Percentiles rank a stretch among this genome's conserved stretches.
Evolutionary conservation across 2,113 vertebrate genomes (phyloP).

Genomic region (Fulmarus glacialis): DNA sequence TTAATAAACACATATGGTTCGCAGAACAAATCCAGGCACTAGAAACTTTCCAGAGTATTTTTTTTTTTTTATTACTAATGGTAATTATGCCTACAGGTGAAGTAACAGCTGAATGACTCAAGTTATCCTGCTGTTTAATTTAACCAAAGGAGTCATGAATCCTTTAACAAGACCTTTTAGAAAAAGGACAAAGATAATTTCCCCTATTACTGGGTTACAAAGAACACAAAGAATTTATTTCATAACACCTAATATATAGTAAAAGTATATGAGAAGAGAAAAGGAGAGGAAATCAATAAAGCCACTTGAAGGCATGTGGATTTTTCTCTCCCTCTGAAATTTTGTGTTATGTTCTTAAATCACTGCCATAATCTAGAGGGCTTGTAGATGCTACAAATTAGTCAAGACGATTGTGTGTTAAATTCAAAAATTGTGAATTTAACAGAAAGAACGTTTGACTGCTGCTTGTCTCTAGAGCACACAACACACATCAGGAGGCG

Average conservation of each 20-base stretch:
- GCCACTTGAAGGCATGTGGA: neutral
- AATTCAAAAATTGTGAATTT: neutral
- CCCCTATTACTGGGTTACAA: neutral
- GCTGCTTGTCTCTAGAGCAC: neutral
- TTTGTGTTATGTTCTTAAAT: neutral
- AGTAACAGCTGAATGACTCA: constrained; percentile 20
- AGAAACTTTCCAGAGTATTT: constrained; percentile 9
- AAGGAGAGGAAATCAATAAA: neutral
- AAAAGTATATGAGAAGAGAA: neutral
- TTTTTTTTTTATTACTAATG: neutral
- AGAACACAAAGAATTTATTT: neutral
- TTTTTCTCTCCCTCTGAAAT: neutral
- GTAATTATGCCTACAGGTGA: constrained; percentile 40
- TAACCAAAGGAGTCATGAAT: constrained; percentile 26
- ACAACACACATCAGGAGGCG: neutral
- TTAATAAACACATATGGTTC: constrained; percentile 18
- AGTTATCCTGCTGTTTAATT: constrained; percentile 41
- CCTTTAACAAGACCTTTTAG: constrained; percentile 38
- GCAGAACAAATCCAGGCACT: neutral
- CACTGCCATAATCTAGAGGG: neutral
- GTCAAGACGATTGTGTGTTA: neutral
- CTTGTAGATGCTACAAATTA: neutral
- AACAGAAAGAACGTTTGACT: neutral
- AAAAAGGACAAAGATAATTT: constrained; percentile 1
- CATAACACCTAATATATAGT: neutral